A percentile compares a stretch with the other conserved stretches of the same genome.
phyloP scores from a whole-genome alignment of 2,888 invertebrate species.

The Axea sp. region DNA sequence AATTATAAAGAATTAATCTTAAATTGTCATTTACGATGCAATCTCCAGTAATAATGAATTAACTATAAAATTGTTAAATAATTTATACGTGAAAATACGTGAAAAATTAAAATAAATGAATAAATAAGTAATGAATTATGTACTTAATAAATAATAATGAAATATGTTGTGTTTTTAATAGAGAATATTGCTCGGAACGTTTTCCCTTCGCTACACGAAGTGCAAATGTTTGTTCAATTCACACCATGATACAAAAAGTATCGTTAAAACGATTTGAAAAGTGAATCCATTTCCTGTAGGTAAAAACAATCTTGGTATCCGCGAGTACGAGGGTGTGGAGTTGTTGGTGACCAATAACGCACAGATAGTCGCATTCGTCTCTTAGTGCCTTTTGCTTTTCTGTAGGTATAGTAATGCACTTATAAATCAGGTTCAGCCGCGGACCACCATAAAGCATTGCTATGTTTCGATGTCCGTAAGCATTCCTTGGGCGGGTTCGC shows the following conservation, averaged over 20 bases:
- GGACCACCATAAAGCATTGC: constrained; percentile 80
- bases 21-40: no score
- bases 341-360: constrained; percentile 68
- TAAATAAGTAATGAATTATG: no score
- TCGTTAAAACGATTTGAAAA: constrained; percentile 14
- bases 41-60: no score
- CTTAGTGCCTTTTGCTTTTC: constrained; percentile 64
- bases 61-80: no score
- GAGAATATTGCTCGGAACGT: no score
- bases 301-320: constrained; percentile 25
- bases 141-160: no score
- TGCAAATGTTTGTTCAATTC: not conserved
- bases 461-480: constrained; percentile 79
- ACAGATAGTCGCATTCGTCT: constrained; percentile 66
- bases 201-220: no score
- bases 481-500: constrained; percentile 78
- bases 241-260: constrained; percentile 1
- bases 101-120: no score
- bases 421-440: constrained; percentile 79
- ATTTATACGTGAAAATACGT: no score
- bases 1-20: no score
- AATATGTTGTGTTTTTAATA: no score
- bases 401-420: constrained; percentile 77
- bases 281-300: not conserved
- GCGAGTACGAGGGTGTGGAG: constrained; percentile 56